Evolutionary conservation across 2,113 vertebrate genomes (phyloP).

Genomic region (Peromyscus californicus): DNA sequence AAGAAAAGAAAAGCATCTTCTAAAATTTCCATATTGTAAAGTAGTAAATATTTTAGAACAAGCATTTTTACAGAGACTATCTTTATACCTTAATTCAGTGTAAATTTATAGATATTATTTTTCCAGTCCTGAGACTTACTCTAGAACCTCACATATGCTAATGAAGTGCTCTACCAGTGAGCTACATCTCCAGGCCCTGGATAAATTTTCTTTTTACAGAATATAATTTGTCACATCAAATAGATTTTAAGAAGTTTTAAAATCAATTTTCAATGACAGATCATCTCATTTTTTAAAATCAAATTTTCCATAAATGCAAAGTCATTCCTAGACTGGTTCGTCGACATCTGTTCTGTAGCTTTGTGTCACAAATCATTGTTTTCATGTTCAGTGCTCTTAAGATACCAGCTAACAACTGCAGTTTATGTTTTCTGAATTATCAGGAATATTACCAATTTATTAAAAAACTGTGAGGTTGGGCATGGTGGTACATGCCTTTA

Average conservation of each 20-base stretch:
- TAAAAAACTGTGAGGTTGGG: neutral
- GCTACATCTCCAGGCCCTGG: neutral
- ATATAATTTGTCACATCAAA: neutral
- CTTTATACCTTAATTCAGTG: neutral
- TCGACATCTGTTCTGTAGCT: neutral
- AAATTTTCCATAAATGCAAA: neutral
- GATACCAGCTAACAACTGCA: neutral
- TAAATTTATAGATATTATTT: neutral
- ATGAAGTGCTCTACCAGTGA: too few relatives aligned
- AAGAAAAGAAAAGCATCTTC: neutral
- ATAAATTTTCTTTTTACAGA: neutral
- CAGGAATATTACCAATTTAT: neutral
- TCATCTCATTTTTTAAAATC: neutral
- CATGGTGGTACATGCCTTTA: too few relatives aligned
- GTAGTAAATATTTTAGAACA: neutral
- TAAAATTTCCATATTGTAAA: conserved; percentile 5
- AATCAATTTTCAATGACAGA: neutral
- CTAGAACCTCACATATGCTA: too few relatives aligned
- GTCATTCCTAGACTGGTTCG: neutral
- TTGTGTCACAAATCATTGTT: neutral
- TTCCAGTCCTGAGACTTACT: neutral
- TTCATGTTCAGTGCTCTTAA: neutral
- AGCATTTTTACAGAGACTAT: neutral
- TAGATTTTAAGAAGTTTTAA: too few relatives aligned
- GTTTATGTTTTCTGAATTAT: neutral